Base-by-base conservation (phyloP, 2,113 vertebrate genomes). In the Cottus gobio region DNA sequence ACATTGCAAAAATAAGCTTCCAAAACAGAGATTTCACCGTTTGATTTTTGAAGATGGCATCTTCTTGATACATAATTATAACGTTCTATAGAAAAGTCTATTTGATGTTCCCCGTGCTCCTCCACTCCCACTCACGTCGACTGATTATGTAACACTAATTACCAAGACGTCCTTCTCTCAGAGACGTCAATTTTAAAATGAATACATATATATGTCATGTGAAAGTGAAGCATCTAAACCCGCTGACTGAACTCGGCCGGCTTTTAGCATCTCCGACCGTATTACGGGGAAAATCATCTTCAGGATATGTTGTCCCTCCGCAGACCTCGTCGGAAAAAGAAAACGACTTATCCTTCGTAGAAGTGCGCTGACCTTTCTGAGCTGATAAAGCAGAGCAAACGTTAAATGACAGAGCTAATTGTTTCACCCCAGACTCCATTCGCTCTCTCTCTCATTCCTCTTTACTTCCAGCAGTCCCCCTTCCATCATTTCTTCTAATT, bases 401-500 rank as follows among this genome's bases (percentile, higher is more conserved):
- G 58, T 65, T 64, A 91, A 90, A 86, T 82, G 80, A 90, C 75
- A 68, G 52, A 86, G 83, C 56, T 91, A 89, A 92, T 85, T 83
- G 75, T 85, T 87, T 85, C 84, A 85, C 87, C 63, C 65, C 62
- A 36, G 65, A 84, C 75, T 87, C 88, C 84, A 80, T 71, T 81
- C 82, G n/a, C n/a, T 60, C 36, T 70, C 76, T 74, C 80, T 57
- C 83, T 81, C 80, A 39, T 77, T 85, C 83, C 71, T 82, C 72
- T 86, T 83, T 82, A 78, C 85, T 80, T 74, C 68, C 2, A 72
- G 77, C 71, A 26, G 31, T 70, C 79, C 80, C 72, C 80, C 72
- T 89, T 89, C 88, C 85, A 85, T 88, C 85, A 82, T 80, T 90
- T 89, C 87, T 87, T 93, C 89, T 89, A 77, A 91, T 87, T 89